Evolutionary conservation across 2,797 vertebrate species (phyloP).

Genomic region (Phataginus tetradactyla): DNA sequence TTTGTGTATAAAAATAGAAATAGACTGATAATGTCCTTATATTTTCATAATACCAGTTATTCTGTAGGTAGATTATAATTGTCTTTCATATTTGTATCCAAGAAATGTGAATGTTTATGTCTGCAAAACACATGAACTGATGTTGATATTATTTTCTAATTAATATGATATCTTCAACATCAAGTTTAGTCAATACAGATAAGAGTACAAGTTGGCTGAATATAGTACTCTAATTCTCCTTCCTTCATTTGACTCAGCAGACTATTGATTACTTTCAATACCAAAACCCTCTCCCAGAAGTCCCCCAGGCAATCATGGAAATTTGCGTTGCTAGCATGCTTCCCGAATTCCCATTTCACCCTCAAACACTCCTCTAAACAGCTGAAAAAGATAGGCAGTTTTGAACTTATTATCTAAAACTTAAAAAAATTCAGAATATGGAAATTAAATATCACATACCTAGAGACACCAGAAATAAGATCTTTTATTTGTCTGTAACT

Average conservation of each 20-base stretch:
- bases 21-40: not conserved
- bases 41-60: not conserved
- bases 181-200: not conserved
- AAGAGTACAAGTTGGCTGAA: not conserved
- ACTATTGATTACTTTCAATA: slow-evolving; percentile 6
- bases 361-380: not conserved
- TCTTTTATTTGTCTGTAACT: not conserved
- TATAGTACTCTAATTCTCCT: not conserved
- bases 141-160: not conserved
- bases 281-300: not conserved
- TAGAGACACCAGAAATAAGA: not conserved
- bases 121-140: not conserved
- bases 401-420: not conserved
- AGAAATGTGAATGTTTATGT: not conserved
- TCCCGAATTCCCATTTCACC: not conserved
- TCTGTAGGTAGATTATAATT: not conserved
- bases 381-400: not conserved
- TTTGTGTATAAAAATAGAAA: not conserved
- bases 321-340: not conserved
- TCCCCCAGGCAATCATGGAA: not conserved
- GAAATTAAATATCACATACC: not conserved
- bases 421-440: not conserved
- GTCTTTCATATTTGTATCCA: not conserved
- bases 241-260: not conserved
- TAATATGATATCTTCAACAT: not conserved